These are phyloP conservation scores for Promerops cafer DNA, from an alignment of 2,113 vertebrate genomes.

Conservation along the genomic window DNA sequence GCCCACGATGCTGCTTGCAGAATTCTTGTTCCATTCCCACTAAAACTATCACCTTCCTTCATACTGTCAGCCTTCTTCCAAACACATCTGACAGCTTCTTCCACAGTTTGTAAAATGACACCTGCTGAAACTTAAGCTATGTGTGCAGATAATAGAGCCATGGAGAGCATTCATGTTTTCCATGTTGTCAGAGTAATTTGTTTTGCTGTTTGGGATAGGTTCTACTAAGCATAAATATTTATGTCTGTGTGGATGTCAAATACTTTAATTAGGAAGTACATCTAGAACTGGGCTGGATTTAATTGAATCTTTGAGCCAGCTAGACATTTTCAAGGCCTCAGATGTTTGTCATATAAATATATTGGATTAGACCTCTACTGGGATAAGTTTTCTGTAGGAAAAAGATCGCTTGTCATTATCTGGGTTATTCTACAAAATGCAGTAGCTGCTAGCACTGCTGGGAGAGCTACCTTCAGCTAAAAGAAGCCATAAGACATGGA, in stretches of 20 bases:
- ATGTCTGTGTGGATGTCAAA: slow-evolving; percentile 56
- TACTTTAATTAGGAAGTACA: slow-evolving; percentile 60
- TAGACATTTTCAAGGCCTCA: slow-evolving; percentile 28
- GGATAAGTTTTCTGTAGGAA: neutral
- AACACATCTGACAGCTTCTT: slow-evolving; percentile 34
- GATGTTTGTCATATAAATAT: neutral
- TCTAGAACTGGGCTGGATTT: slow-evolving; percentile 40
- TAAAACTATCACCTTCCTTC: neutral
- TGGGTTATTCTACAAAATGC: neutral
- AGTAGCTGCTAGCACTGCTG: neutral
- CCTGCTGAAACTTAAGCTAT: slow-evolving; percentile 43
- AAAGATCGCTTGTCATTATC: neutral
- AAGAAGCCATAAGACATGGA: neutral
- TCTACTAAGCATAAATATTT: slow-evolving; percentile 70
- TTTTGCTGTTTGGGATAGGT: slow-evolving; percentile 58
- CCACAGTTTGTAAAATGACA: slow-evolving; percentile 7
- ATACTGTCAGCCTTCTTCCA: neutral
- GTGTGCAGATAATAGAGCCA: slow-evolving; percentile 55
- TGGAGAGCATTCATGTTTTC: neutral
- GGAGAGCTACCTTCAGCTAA: neutral
- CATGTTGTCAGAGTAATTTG: slow-evolving; percentile 55
- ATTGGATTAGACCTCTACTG: neutral
- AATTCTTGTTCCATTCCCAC: neutral
- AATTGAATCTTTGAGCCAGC: slow-evolving; percentile 58
- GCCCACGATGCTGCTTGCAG: neutral